A percentile compares a stretch with the other conserved stretches of the same genome.
phyloP scores from a whole-genome alignment of 2,888 invertebrate species.

The Strigamia transsilvanica region DNA sequence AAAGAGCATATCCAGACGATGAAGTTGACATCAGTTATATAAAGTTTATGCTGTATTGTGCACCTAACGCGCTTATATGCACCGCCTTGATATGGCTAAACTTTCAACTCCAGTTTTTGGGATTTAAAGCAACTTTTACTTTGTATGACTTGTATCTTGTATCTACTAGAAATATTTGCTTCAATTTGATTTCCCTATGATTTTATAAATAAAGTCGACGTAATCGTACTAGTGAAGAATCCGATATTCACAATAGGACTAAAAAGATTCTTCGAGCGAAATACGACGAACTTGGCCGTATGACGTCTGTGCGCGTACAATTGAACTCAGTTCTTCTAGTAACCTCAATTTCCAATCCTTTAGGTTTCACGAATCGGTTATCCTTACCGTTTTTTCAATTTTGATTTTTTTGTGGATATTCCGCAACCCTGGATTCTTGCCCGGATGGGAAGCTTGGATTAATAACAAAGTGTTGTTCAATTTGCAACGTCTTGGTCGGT shows the following conservation, averaged over 20 bases:
- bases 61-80: slow-evolving; percentile 54
- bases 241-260: background rate
- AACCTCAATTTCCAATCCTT: background rate
- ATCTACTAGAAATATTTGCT: background rate
- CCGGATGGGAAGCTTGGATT: background rate
- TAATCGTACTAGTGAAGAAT: background rate
- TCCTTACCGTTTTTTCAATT: background rate
- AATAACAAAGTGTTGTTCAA: background rate
- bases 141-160: background rate
- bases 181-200: background rate
- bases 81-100: slow-evolving; percentile 54
- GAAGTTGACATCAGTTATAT: background rate
- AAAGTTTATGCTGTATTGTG: slow-evolving; percentile 55
- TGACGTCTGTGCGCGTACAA: background rate
- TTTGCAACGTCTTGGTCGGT: background rate
- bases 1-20: background rate
- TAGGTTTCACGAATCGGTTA: background rate
- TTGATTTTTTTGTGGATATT: background rate
- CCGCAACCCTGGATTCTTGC: background rate
- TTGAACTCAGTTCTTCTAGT: background rate
- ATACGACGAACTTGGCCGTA: background rate
- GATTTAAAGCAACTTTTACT: background rate
- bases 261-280: background rate
- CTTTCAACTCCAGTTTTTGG: slow-evolving; percentile 51
- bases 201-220: background rate